phyloP scores from a whole-genome alignment of 2,113 vertebrate species.

The Paedocypris sp. region DNA sequence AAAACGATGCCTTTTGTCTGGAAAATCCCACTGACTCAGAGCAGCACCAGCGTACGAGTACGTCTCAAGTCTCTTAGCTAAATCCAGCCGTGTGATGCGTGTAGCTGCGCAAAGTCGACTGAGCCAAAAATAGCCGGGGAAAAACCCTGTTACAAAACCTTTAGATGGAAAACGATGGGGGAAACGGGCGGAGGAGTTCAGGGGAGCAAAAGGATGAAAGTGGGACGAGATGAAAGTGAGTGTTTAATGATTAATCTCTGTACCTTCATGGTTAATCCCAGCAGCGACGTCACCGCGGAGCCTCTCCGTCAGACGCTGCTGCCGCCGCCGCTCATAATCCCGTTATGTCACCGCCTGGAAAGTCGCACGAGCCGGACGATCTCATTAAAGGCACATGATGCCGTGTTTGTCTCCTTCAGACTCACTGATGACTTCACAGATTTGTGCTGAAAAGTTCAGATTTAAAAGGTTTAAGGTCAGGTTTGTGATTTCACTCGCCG shows the following conservation, averaged over 20 bases:
- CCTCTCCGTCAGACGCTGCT: slow-evolving; percentile 34
- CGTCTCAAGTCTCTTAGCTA: slow-evolving; percentile 10
- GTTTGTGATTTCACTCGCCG: too few relatives aligned
- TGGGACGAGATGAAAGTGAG: slow-evolving; percentile 21
- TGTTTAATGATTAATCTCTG: slow-evolving; percentile 32
- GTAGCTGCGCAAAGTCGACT: neutral
- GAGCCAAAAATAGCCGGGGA: slow-evolving; percentile 2
- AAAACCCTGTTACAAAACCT: neutral
- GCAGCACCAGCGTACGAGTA: slow-evolving; percentile 24
- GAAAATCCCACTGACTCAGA: slow-evolving; percentile 39
- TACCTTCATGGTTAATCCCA: slow-evolving; percentile 19
- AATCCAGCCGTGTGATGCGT: slow-evolving; percentile 6
- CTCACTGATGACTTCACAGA: neutral
- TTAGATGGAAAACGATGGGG: neutral
- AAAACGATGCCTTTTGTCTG: too few relatives aligned
- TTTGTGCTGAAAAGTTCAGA: too few relatives aligned
- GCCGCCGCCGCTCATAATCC: slow-evolving; percentile 27
- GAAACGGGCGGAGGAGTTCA: neutral
- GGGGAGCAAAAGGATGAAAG: neutral
- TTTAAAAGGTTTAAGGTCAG: too few relatives aligned
- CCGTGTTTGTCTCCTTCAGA: neutral
- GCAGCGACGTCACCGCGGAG: slow-evolving; percentile 32
- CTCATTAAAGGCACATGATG: slow-evolving; percentile 38
- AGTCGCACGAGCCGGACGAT: slow-evolving; percentile 39
- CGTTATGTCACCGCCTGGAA: slow-evolving; percentile 51